Percentiles rank a stretch among this genome's conserved stretches.
These are phyloP conservation scores for Knipowitschia caucasica DNA, from an alignment of 2,797 vertebrate genomes.

Conservation along the genomic window DNA sequence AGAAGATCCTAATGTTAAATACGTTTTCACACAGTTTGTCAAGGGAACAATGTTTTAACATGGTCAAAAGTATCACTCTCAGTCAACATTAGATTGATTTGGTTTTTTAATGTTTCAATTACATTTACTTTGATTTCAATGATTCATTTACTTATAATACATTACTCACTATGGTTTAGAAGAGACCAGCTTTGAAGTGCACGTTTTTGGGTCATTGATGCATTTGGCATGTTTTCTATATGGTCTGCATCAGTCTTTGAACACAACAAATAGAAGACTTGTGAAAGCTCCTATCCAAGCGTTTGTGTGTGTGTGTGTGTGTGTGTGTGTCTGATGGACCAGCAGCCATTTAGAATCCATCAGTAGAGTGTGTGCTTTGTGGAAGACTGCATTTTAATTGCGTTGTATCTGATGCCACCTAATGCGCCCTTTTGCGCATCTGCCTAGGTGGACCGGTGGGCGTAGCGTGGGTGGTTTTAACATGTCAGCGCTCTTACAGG, in stretches of 20 bases:
- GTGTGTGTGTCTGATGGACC: neutral
- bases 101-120: too few species aligned
- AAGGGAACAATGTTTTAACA: too few species aligned
- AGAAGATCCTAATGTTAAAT: too few species aligned
- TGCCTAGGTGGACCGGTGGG: conserved; percentile 38
- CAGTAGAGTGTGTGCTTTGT: neutral
- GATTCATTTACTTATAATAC: too few species aligned
- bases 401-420: conserved; percentile 3
- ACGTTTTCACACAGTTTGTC: too few species aligned
- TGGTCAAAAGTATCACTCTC: too few species aligned
- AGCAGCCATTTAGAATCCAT: neutral
- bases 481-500: conserved; percentile 57
- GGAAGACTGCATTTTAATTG: neutral
- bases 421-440: conserved; percentile 34
- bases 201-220: conserved; percentile 1
- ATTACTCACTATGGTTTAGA: neutral
- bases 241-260: conserved; percentile 1
- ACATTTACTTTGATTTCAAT: too few species aligned
- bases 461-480: conserved; percentile 46
- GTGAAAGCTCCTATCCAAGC: too few species aligned
- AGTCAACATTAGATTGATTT: too few species aligned
- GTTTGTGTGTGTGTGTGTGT: too few species aligned
- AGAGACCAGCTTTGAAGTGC: conserved; percentile 2
- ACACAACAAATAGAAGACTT: neutral
- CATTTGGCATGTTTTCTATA: neutral